Evolutionary conservation across 2,797 vertebrate genomes (phyloP), one percentile per base, ranked within the genome.

Genomic region (Taeniopygia guttata): DNA sequence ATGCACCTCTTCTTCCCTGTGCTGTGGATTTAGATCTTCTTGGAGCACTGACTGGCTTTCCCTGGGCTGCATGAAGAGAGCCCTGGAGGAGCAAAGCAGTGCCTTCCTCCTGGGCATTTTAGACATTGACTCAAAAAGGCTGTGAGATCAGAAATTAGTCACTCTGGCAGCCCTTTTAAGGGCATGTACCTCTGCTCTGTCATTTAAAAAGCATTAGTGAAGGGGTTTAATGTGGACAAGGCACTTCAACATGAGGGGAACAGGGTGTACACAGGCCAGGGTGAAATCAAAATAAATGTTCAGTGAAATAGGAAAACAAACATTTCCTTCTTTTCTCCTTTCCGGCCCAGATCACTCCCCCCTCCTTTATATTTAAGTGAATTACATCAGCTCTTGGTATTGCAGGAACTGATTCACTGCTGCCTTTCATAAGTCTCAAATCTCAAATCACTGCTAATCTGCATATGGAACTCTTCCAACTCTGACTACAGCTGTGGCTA

Each of bases 381-480:
- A 6, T 91, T 58, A 59, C 54, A 85, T 79, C 83, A 87, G 68
- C 63, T 4, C 4, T 76, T 56, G n/a, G 16, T 60, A 48, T 56
- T 79, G 63, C 75, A 90, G 68, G 85, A 93, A 55, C 63, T 94
- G 79, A 89, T 87, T 94, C 63, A 62, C 29, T 60, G 52, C 69
- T 83, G 62, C 66, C 45, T 94, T 89, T 78, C 38, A 10, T 21
- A 60, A 79, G 25, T n/a, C 67, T 89, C 45, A 67, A 16, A 75
- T 70, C 66, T 84, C 42, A 75, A 82, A 45, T 32, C 34, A 20
- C 14, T 2, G 6, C 38, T 72, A 8, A 48, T 87, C 23, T 81
- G 48, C 18, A 7, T 23, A 7, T 51, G 40, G 67, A 67, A 23
- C 54, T 46, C 18, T 48, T 60, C 27, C 23, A 72, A 46, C 63